Evolutionary conservation across 2,797 vertebrate species (phyloP).

Genomic region (Aratinga solstitialis): DNA sequence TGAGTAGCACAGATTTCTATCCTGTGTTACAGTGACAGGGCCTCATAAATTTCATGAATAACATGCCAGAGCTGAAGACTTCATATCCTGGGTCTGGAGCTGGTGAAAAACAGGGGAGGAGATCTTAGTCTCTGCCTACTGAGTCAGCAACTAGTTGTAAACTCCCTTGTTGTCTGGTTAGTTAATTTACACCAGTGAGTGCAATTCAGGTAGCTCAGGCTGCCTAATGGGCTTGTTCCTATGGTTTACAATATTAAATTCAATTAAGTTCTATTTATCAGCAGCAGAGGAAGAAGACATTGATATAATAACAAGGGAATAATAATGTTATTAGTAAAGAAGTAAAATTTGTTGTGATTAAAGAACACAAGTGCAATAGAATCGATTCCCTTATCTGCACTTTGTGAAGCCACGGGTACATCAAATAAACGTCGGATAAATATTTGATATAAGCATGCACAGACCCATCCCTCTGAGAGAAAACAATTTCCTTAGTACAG

Average conservation of each 20-base stretch:
- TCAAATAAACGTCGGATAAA: background rate
- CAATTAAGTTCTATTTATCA: slow-evolving; percentile 19
- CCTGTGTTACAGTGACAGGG: background rate
- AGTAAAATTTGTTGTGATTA: slow-evolving; percentile 1
- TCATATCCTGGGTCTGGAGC: background rate
- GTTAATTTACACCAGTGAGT: background rate
- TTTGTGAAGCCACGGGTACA: background rate
- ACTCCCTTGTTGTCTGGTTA: background rate
- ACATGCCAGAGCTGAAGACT: background rate
- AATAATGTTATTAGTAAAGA: background rate
- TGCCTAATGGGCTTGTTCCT: background rate
- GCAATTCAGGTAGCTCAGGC: background rate
- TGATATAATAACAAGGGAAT: background rate
- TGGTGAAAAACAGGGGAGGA: background rate
- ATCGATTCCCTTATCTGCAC: background rate
- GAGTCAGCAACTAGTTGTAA: background rate
- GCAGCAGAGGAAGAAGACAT: background rate
- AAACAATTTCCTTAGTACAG: background rate
- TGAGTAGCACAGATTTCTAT: background rate
- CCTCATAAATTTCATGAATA: background rate
- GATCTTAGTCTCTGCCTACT: background rate
- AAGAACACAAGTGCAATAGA: background rate
- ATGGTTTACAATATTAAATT: background rate
- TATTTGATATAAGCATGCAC: background rate
- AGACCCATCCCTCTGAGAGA: background rate